phyloP scores from a whole-genome alignment of 2,888 invertebrate genomes.

The Drosophila bunnanda region DNA sequence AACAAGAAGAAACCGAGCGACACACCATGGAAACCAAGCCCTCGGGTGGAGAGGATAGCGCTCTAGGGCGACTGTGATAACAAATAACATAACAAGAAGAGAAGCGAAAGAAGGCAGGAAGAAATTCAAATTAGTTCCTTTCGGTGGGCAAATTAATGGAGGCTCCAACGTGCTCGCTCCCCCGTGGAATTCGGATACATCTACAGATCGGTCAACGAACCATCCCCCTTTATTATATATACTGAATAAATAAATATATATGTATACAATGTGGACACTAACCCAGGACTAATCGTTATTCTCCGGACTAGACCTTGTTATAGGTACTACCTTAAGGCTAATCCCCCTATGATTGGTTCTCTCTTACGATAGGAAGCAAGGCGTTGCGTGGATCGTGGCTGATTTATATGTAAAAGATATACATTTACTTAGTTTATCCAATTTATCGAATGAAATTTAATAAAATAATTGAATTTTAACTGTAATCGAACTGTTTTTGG shows the following conservation, averaged over 20 bases:
- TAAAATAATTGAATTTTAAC: neutral
- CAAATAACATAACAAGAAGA: constrained; percentile 1
- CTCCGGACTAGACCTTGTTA: neutral
- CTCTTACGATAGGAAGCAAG: constrained; percentile 10
- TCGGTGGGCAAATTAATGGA: neutral
- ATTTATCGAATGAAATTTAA: neutral
- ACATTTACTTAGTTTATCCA: constrained; percentile 3
- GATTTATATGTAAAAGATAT: neutral
- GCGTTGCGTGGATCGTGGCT: constrained; percentile 1
- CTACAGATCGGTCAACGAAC: constrained; percentile 10
- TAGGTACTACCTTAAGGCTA: neutral
- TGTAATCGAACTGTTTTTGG: neutral
- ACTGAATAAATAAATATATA: constrained; percentile 6
- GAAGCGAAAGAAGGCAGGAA: neutral
- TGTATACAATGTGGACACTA: constrained; percentile 5
- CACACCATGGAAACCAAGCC: neutral
- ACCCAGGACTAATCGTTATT: neutral
- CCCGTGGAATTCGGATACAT: constrained; percentile 4
- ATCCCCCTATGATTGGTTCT: constrained; percentile 3
- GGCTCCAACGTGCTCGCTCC: constrained; percentile 23
- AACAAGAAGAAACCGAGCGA: constrained; percentile 5
- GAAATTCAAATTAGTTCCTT: neutral
- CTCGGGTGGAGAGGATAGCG: neutral
- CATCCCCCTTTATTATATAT: constrained; percentile 3
- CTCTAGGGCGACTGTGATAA: constrained; percentile 39